These are phyloP conservation scores for Urocynchramus pylzowi DNA, from an alignment of 2,113 vertebrate genomes.

Conservation along the genomic window DNA sequence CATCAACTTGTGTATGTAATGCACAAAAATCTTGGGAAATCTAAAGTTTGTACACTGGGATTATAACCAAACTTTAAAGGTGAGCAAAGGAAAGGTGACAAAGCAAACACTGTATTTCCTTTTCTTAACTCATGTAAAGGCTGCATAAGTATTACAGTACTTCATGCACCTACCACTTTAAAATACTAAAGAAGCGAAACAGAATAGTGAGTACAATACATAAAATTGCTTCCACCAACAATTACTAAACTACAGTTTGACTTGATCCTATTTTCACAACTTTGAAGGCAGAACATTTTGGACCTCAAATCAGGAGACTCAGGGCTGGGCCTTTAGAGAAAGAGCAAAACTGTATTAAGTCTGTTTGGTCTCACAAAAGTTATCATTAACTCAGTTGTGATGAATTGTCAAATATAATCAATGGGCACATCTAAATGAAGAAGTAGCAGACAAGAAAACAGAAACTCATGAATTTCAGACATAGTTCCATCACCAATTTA, in stretches of 20 bases:
- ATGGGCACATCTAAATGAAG: not conserved
- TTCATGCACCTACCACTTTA: not conserved
- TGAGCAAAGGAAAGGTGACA: not conserved
- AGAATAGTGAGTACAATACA: not conserved
- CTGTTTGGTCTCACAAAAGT: conserved; percentile 28
- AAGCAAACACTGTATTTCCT: not conserved
- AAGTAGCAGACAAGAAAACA: not conserved
- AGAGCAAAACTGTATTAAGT: not conserved
- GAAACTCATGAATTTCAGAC: not conserved
- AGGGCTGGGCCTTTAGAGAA: not conserved
- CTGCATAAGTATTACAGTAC: not conserved
- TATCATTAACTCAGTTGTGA: not conserved
- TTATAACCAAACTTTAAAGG: not conserved
- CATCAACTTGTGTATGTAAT: not conserved
- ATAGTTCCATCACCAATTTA: not conserved
- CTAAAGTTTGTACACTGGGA: not conserved
- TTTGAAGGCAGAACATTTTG: not conserved
- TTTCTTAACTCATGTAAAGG: not conserved
- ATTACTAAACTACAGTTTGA: not conserved
- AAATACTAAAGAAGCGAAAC: not conserved
- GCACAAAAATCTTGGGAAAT: not conserved
- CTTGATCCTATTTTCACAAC: not conserved
- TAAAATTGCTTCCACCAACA: not conserved
- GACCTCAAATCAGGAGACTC: not conserved
- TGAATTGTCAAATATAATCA: not conserved